Evolutionary conservation across 2,113 vertebrate species (phyloP).

Genomic region (Zingel zingel): DNA sequence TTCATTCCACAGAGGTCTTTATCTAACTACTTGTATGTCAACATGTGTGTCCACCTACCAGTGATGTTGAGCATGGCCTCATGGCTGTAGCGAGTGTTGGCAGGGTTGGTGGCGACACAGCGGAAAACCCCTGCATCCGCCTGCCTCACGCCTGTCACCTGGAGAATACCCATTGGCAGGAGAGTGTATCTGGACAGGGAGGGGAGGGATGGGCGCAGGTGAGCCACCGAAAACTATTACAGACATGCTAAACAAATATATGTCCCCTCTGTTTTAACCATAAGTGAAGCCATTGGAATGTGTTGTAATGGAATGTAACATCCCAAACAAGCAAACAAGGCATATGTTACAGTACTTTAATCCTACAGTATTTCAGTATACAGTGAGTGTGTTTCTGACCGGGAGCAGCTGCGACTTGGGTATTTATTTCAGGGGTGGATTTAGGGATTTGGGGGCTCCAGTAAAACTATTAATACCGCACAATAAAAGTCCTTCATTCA

Average conservation of each 20-base stretch:
- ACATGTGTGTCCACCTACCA: constrained; percentile 51
- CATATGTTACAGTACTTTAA: too few relatives aligned
- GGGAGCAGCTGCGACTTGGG: too few relatives aligned
- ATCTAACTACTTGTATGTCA: neutral
- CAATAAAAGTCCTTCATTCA: too few relatives aligned
- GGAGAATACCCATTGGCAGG: constrained; percentile 84
- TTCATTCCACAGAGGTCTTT: neutral
- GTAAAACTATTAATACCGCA: too few relatives aligned
- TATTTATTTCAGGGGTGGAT: too few relatives aligned
- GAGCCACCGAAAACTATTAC: neutral
- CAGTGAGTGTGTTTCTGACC: too few relatives aligned
- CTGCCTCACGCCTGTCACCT: constrained; percentile 78
- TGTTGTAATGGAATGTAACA: neutral
- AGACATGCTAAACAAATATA: neutral
- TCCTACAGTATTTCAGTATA: too few relatives aligned
- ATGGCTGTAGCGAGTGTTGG: constrained; percentile 82
- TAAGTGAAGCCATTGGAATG: neutral
- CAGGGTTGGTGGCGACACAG: constrained; percentile 81
- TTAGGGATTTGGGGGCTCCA: too few relatives aligned
- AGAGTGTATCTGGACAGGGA: constrained; percentile 81
- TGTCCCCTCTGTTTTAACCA: neutral
- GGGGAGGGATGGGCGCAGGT: neutral
- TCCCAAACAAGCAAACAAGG: neutral
- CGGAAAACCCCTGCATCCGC: constrained; percentile 77
- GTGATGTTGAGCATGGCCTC: constrained; percentile 79